Base-by-base conservation (phyloP, 2,888 invertebrate species). In the Drosophila formosana region DNA sequence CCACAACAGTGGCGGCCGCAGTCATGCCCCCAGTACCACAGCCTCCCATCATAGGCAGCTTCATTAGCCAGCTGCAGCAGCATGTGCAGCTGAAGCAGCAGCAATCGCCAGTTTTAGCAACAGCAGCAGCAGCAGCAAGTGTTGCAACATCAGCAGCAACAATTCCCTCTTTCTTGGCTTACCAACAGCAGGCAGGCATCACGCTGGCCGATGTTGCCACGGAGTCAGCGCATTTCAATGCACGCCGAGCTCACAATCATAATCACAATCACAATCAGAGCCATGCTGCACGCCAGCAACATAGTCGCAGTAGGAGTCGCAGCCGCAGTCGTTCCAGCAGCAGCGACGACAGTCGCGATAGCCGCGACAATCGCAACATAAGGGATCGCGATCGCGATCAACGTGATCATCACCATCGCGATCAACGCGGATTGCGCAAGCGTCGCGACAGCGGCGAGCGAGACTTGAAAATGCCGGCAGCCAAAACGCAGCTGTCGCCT, bases 371-470 rank as follows among this genome's bases (percentile, higher is more conserved):
- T 30, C 94, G 91, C 79, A 89, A 61, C 25, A 8, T 46, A 30
- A 94, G 91, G 76, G 89, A 75, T 8, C 81, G 78, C 13, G 66
- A 60, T 50, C 50, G 23, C 2, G 50, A 60, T 26, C 73, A 18
- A 18, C 18, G 18, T 18, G 18, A 82, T 18, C 93, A 94, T 30
- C 94, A 91, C 79, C 90, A 67, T 26, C 94, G 91, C 80, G 90
- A 68, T 78, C 89, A 85, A 5, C 82, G 80, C 11, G 63, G 61
- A 77, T 4, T 5, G n/a, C 82, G 88, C 37, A 85, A 89, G 45
- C 93, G 91, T 75, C 82, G 86, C 52, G 94, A 91, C 23, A 88
- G 83, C 58, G 66, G 50, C 46, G 84, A 88, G 47, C 78, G 82
- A 18, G 80, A 74, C 11, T 4, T 45, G 0, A 82, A 88, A 60